Base-by-base conservation (phyloP, 2,888 invertebrate species). In the Morpho deidamia region DNA sequence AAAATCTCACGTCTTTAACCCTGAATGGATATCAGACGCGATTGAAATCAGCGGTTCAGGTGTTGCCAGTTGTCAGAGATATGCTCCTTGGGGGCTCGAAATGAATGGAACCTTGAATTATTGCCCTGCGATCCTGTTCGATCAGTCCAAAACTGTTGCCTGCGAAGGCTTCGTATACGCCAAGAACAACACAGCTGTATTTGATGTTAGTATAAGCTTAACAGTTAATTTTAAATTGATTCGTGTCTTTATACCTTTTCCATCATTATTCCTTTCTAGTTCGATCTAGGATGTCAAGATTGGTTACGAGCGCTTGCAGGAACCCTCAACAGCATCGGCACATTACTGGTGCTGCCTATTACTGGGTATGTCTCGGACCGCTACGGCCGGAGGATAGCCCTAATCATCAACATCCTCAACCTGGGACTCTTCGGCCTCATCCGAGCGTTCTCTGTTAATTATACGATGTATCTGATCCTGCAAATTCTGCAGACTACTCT, bases 281-380 rank as follows among this genome's bases (percentile, higher is more conserved):
- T 92, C 68, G 83, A 90, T 62, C 75, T 94, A 5, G 92, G 92
- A 9, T 94, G 94, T 64, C 88, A 92, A 52, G 90, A 92, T 58
- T 95, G 94, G 94, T 91, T 93, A 66, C 82, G 94, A 46, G 91
- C 94, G 0, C 70, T 95, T 56, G 92, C 94, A 7, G 95, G 95
- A 1, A 94, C 95, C 3, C 80, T 94, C 1, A 93, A 91, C 74
- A 94, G 92, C 66, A 78, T 93, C 39, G 95, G 94, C 0, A 93
- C 93, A 49, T 91, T 95, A 57, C 77, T 94, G 51, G 93, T 93
- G 5, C 82, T 94, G 52, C 93, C 94, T 0, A 78, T 94, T 54
- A 91, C 93, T 0, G 95, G 95, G 23, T 91, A 90, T 59, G 68
- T 95, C 37, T 94, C 95, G 0, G 95, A 95, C 75, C 92, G 85